These are phyloP conservation scores for Drosophila paulistorum DNA, from an alignment of 1,140 invertebrate genomes.

Conservation along the genomic window DNA sequence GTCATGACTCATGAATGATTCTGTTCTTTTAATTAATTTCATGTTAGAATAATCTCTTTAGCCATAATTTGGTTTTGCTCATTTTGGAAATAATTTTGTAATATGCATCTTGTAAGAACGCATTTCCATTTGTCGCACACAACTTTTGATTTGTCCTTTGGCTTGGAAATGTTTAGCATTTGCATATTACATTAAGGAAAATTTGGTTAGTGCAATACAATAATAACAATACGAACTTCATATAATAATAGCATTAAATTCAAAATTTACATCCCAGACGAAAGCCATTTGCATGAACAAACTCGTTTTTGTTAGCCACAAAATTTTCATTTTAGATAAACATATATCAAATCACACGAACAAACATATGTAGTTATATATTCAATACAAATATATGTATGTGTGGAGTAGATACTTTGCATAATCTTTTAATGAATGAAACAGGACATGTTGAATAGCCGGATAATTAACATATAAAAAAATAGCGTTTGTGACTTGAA, in stretches of 20 bases:
- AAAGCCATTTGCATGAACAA: conserved; percentile 17
- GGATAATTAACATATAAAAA: neutral
- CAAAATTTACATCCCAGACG: neutral
- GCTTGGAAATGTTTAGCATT: conserved; percentile 11
- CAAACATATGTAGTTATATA: neutral
- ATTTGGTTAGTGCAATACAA: conserved; percentile 27
- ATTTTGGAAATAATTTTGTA: neutral
- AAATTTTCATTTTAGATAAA: conserved; percentile 58
- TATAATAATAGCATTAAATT: conserved; percentile 10
- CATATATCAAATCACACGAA: conserved; percentile 2
- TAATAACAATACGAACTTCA: conserved; percentile 19
- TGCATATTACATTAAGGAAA: conserved; percentile 25
- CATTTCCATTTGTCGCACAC: neutral
- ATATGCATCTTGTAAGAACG: neutral
- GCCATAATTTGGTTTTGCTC: neutral
- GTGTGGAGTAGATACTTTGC: conserved; percentile 31
- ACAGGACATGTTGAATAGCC: conserved; percentile 21
- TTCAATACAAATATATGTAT: neutral
- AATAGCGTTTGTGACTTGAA: neutral
- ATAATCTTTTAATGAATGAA: conserved; percentile 64
- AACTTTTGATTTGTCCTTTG: conserved; percentile 22
- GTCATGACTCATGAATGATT: too few species aligned
- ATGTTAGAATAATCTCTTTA: neutral
- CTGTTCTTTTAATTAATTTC: neutral
- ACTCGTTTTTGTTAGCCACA: conserved; percentile 24